Percentiles rank a stretch among this genome's conserved stretches.
phyloP scores from a whole-genome alignment of 1,140 invertebrate genomes.

The Condylostylus longicornis region DNA sequence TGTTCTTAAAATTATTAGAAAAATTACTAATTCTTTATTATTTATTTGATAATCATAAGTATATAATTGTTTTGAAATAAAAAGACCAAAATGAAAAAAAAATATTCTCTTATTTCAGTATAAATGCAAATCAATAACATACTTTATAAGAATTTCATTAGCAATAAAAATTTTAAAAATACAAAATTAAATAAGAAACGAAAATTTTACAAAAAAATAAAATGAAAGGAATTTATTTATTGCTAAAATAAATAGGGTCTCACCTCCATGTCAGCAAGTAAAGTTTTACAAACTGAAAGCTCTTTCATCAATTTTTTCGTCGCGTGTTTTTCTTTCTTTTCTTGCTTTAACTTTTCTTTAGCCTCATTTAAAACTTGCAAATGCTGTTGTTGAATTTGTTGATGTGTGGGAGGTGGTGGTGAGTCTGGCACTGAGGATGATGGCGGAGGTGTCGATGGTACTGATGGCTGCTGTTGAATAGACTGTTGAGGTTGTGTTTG shows the following conservation, averaged over 20 bases:
- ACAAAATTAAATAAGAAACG: not conserved
- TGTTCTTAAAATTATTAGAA: no score
- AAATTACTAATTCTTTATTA: no score
- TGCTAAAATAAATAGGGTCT: constrained; percentile 2
- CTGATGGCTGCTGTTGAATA: not conserved
- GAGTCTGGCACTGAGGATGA: constrained; percentile 14
- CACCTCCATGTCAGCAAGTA: constrained; percentile 31
- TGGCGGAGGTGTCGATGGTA: constrained; percentile 7
- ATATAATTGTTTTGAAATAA: no score
- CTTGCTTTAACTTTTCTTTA: constrained; percentile 32
- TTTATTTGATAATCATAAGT: no score
- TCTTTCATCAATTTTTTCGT: constrained; percentile 65
- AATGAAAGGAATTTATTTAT: not conserved
- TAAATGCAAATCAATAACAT: no score
- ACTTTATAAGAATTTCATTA: not conserved
- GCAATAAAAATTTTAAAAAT: not conserved
- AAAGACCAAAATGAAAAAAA: no score
- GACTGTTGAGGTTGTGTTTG: not conserved
- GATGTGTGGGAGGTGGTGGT: constrained; percentile 21
- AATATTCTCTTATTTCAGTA: no score
- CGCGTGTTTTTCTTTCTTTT: constrained; percentile 49
- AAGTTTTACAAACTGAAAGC: constrained; percentile 50
- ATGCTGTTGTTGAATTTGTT: constrained; percentile 13
- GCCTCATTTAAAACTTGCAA: constrained; percentile 26
- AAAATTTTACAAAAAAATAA: not conserved